Base-by-base conservation (phyloP, 2,113 vertebrate species). In the Coracopsis vasa region DNA sequence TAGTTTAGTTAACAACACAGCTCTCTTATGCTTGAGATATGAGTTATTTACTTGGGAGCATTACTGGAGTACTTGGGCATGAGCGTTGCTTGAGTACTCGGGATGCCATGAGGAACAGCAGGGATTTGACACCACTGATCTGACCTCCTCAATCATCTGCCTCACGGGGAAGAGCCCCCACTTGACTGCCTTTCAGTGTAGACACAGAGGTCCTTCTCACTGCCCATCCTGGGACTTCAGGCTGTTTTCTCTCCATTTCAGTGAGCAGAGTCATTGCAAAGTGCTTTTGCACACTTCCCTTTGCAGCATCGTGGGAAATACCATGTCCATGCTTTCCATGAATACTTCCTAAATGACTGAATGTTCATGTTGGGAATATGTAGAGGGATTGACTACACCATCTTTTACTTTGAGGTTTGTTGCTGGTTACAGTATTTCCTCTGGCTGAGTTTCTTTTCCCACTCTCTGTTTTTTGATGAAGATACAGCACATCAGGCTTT, bases 241-340 rank as follows among this genome's bases (percentile, higher is more conserved):
- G 61, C 51, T 91, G 11, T 60, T 94, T 92, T 79, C 86, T 79
- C 61, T 89, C 39, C 14, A 1, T 35, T 77, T 72, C 65, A 51
- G 47, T 2, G 28, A 60, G 54, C 3, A 16, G 45, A 91, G 47
- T 41, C 47, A 31, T 47, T 41, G 51, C 42, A 65, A 41, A 91
- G 65, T 2, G 2, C 53, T 87, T 95, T 90, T 91, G 65, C 8
- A 27, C 3, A 4, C 44, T 93, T 89, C 87, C 78, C 48, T 72
- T 91, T 79, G 72, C 58, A 33, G 62, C 53, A 44, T 44, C 6
- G 7, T 94, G 92, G 84, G 71, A 94, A 96, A 82, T 62, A 18
- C 37, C 0, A 0, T 23, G 33, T 53, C 74, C 71, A 62, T 45
- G 21, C 47, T 96, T 90, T 70, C 16, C 17, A 27, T 35, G 16